phyloP scores from a whole-genome alignment of 2,797 vertebrate genomes.

The Cossypha niveicapilla region DNA sequence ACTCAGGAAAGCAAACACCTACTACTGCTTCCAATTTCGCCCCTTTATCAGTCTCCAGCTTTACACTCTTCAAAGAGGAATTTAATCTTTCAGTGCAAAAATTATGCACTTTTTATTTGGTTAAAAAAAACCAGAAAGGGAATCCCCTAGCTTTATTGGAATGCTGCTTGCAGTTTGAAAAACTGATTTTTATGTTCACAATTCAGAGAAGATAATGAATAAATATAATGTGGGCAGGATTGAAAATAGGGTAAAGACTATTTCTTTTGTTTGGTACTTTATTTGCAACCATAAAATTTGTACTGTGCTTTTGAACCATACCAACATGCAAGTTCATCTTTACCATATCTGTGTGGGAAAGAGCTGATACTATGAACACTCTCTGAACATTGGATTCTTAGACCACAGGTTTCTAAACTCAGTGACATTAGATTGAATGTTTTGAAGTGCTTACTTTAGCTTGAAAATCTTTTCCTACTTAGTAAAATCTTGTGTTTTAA shows the following conservation, averaged over 20 bases:
- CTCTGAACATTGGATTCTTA: neutral
- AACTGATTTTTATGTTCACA: neutral
- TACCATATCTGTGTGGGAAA: neutral
- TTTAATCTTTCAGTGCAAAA: slow-evolving; percentile 36
- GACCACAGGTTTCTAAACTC: slow-evolving; percentile 14
- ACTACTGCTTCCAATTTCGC: slow-evolving; percentile 1
- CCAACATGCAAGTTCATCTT: neutral
- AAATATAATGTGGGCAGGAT: neutral
- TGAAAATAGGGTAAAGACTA: neutral
- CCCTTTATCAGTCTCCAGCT: slow-evolving; percentile 21
- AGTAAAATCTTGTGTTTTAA: slow-evolving; percentile 40
- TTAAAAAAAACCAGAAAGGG: neutral
- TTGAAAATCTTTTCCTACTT: slow-evolving; percentile 42
- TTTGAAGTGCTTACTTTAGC: slow-evolving; percentile 28
- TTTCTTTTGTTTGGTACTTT: slow-evolving; percentile 13
- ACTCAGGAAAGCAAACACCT: slow-evolving; percentile 30
- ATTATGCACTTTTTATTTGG: neutral
- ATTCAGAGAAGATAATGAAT: neutral
- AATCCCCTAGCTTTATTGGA: neutral
- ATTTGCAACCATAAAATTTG: slow-evolving; percentile 6
- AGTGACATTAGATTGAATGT: slow-evolving; percentile 22
- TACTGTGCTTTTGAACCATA: neutral
- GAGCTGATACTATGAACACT: neutral
- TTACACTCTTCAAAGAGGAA: slow-evolving; percentile 19
- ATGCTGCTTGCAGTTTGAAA: slow-evolving; percentile 1